Base-by-base conservation (phyloP, 2,888 invertebrate genomes). In the Onchidella celtica region DNA sequence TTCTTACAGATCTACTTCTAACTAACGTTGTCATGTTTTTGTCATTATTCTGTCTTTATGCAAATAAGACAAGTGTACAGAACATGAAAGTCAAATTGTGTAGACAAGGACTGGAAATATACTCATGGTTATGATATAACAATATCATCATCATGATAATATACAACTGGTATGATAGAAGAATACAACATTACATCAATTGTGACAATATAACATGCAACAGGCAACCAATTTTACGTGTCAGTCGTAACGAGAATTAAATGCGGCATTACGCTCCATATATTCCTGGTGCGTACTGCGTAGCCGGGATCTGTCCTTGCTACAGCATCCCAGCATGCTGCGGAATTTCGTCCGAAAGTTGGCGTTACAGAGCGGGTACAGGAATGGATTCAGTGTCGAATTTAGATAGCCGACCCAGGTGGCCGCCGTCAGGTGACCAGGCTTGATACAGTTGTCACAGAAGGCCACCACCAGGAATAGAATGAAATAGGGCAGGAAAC, bases 401-500 rank as follows among this genome's bases (percentile, higher is more conserved):
- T 94, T 94, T 61, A 94, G 89, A 88, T 94, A 94, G 2, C 94
- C 94, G 0, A 94, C 90, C 94, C 94, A 94, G 32, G 94, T 94
- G 85, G 94, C 92, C 2, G 93, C 93, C 29, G 93, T 93, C 85
- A 94, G 91, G 3, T 94, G 88, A 1, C 90, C 91, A n/a, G 91
- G 90, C 38, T 91, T 89, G 0, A 94, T 92, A 87, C 94, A 94
- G 76, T 92, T 91, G 68, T 92, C 91, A 87, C 94, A 94, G 82
- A 94, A 94, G 65, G 94, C 94, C 84, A 95, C 94, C 29, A 95
- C 94, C 75, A 95, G 92, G 88, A 95, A 95, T 6, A 95, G 91
- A 57, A 94, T 93, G 88, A 95, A 95, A 89, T 95, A 95, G n/a
- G 95, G 95, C 36, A 95, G 91, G 94, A 95, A 95, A 87, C 95